Percentiles rank a stretch among this genome's conserved stretches.
Conservation (phyloP, 2,888 invertebrate genomes). For the Acanthopleura granulata region DNA sequence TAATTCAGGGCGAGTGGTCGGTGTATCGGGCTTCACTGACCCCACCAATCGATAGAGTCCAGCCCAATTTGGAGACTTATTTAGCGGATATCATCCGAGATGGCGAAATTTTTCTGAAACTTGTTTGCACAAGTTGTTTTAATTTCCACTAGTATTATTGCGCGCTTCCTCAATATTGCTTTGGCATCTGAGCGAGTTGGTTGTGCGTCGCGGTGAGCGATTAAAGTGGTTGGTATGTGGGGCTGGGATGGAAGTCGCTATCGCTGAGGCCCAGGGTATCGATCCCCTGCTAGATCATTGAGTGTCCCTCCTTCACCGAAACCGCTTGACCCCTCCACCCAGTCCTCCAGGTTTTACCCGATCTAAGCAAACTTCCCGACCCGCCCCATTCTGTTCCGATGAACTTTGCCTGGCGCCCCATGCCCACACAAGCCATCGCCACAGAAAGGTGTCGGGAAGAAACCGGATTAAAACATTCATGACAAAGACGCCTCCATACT, state of each 20-base stretch:
- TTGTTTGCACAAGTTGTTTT: conserved; percentile 19
- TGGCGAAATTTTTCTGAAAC: conserved; percentile 18
- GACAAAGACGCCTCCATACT: too few relatives aligned
- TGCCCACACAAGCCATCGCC: too few relatives aligned
- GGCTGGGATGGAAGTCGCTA: neutral
- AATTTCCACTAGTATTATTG: conserved; percentile 20
- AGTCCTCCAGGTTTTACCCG: neutral
- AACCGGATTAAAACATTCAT: too few relatives aligned
- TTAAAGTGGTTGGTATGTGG: neutral
- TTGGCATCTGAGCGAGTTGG: neutral
- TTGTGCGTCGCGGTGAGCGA: neutral
- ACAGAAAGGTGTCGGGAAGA: too few relatives aligned
- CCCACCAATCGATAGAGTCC: conserved; percentile 7
- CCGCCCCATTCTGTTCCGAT: neutral
- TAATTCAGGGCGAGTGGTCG: neutral
- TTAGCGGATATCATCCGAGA: conserved; percentile 19
- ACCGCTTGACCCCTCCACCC: neutral
- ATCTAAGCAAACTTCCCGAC: neutral
- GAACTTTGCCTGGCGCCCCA: too few relatives aligned
- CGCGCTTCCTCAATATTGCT: conserved; percentile 18
- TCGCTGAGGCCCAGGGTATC: too few relatives aligned
- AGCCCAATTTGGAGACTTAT: conserved; percentile 16
- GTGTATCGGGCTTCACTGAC: neutral
- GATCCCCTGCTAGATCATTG: too few relatives aligned
- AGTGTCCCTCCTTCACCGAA: neutral